These are phyloP conservation scores for Ferrisia virgata DNA, from an alignment of 2,888 invertebrate genomes.

Conservation along the genomic window DNA sequence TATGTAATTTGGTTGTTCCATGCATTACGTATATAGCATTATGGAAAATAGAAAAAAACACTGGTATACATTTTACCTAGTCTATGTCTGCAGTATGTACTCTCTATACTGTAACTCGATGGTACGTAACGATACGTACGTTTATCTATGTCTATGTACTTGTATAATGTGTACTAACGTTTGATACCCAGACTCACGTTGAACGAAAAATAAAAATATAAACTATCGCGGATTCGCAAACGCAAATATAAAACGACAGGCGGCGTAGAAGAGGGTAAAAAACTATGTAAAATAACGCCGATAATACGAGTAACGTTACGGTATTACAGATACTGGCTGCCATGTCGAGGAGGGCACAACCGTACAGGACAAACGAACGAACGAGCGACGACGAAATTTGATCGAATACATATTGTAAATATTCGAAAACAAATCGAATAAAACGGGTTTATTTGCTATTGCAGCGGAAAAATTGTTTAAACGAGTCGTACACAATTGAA, in stretches of 20 bases:
- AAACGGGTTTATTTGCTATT: conserved; percentile 5
- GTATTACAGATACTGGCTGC: neutral
- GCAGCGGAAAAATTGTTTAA: conserved; percentile 14
- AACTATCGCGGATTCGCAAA: neutral
- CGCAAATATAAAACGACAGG: neutral
- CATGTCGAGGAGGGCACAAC: neutral
- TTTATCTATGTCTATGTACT: no score
- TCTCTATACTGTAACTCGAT: neutral
- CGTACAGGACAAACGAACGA: no score
- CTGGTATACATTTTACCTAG: no score
- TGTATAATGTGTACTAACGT: no score
- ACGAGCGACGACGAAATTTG: neutral
- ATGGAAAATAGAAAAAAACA: conserved; percentile 1
- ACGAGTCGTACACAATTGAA: conserved; percentile 4
- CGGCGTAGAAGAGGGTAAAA: neutral
- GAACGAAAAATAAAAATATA: neutral
- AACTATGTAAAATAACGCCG: neutral
- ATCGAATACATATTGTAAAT: neutral
- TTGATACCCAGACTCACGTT: neutral
- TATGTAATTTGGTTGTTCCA: neutral
- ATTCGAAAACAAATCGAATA: conserved; percentile 14
- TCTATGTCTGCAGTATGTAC: no score
- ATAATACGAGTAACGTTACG: neutral
- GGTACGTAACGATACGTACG: no score
- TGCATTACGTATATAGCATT: no score